Base-by-base conservation (phyloP, 2,113 vertebrate genomes). In the Craseonycteris thonglongyai region DNA sequence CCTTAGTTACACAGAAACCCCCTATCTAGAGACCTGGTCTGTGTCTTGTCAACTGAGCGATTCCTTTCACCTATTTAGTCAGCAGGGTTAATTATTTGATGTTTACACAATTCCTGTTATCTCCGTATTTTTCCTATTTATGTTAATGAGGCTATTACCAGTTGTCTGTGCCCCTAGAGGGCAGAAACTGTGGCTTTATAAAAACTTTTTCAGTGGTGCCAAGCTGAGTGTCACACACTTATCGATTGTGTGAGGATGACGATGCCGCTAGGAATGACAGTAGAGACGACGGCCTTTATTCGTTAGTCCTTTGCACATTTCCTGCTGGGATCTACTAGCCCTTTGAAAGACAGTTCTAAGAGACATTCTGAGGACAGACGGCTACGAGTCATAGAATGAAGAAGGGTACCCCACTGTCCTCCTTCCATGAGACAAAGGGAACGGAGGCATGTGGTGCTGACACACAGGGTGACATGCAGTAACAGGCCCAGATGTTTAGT, bases 331-430 rank as follows among this genome's bases (percentile, higher is more conserved):
- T 7, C 8, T 30, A 22, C 40, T 33, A 65, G 71, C 14, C 54
- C 54, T 85, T 90, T 85, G 61, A 49, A 88, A 94, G 45, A 72
- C 65, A 84, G 9, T 85, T 91, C 66, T 94, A 26, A 51, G 69
- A 59, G 66, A 63, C n/a, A 49, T 16, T 33, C 33, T 45, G 66
- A 90, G 88, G 33, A 68, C 33, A 45, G 30, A 22, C 21, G 33
- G 15, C 66, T 71, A 8, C 72, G 82, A 71, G 61, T 93, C 14
- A 35, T 7, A 11, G 66, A 88, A 42, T 63, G 45, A 56, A 76
- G 58, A 91, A 22, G 35, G 35, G 76, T 28, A 5, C 19, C 54
- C 54, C 30, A 30, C 87, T 59, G 66, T 40, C 78, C 42, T 83
- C 18, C 80, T 45, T n/a, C 61, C 1, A 3, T 47, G 2, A 84